A percentile compares a stretch with the other conserved stretches of the same genome.
Evolutionary conservation across 2,113 vertebrate genomes (phyloP).

Genomic region (Peromyscus leucopus): DNA sequence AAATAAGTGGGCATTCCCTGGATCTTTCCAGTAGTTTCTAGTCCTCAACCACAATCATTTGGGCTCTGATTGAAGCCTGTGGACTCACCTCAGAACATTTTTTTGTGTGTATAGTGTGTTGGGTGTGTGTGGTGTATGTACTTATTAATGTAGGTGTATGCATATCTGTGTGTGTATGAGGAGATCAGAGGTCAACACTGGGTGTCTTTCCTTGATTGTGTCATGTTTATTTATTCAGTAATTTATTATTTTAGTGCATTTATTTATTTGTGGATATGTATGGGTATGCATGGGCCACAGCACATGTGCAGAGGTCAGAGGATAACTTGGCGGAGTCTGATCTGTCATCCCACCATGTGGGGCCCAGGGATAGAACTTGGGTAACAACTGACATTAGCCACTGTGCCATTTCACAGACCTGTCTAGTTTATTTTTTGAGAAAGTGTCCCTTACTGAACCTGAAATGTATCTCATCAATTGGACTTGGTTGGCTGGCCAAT

Average conservation of each 20-base stretch:
- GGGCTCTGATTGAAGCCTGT: background rate
- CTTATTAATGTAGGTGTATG: background rate
- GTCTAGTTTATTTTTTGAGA: background rate
- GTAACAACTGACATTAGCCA: background rate
- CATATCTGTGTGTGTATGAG: background rate
- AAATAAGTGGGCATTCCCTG: background rate
- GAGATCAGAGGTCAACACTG: background rate
- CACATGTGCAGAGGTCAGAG: background rate
- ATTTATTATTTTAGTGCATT: background rate
- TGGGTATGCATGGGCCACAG: background rate
- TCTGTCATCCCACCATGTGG: background rate
- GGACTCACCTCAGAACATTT: background rate
- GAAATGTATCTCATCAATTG: background rate
- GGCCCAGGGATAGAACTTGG: background rate
- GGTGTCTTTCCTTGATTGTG: background rate
- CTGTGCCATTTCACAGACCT: background rate
- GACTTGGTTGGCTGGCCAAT: background rate
- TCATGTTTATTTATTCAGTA: background rate
- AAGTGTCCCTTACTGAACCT: background rate
- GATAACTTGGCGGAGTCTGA: background rate
- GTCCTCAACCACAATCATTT: background rate
- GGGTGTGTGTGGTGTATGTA: background rate
- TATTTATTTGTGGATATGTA: background rate
- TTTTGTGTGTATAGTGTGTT: background rate
- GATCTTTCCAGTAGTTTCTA: background rate